Evolutionary conservation across 1,140 invertebrate genomes (phyloP), one percentile per base, ranked within the genome.

Genomic region (Calosoma granatense): DNA sequence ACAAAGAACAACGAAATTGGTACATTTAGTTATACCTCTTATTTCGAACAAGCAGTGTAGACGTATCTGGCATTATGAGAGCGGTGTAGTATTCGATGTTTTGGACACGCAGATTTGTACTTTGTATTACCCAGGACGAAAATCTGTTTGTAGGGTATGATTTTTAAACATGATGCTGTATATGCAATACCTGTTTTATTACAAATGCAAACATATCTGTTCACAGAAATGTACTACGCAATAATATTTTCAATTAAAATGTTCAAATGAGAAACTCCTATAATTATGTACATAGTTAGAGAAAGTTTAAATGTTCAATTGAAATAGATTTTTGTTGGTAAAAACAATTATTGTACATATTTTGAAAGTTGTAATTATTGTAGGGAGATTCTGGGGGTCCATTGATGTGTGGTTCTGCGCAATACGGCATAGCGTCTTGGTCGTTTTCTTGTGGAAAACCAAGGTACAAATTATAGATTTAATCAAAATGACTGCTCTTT

Each of bases 381-480:
- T 30, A 47, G 41, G 41, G 41, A 12, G 41, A 47, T 47, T 47
- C 41, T 9, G 41, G 41, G 17, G 41, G 41, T 12, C 41, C 41
- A 4, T 47, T 47, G 17, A 47, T 47, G 4, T 47, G 41, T 47
- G 41, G 41, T 11, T 9, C 9, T 12, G 17, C 3, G 17, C 41
- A 47, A 47, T 9, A 47, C 4, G 41, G 41, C 9, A 47, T 47
- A 12, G 17, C 17, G 17, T 47, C 41, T 9, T 47, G 41, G 6
- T 47, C 41, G 6, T 47, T 12, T 47, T 6, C 41, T 47, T 47
- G 41, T 47, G 41, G 41, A 4, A 47, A 47, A 17, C 41, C 41
- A 47, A 47, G 41, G 41, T 47, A 47, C 9, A 36, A n/a, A 36
- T 36, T n/a, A n/a, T n/a, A n/a, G n/a, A n/a, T n/a, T n/a, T n/a